Conservation (phyloP, 1,140 invertebrate species). For the Cotesia glomerata region DNA sequence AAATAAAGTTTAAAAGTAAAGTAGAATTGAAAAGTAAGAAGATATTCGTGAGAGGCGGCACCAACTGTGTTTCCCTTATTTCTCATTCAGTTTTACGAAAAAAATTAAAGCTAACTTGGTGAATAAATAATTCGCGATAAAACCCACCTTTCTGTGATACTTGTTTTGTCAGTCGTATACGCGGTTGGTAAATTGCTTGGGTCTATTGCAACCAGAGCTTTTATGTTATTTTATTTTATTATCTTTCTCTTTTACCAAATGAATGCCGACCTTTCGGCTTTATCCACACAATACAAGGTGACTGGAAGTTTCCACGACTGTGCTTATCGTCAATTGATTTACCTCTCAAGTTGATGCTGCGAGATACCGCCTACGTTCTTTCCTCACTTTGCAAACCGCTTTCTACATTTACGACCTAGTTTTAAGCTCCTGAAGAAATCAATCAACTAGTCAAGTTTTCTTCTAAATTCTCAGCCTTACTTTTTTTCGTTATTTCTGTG, state of each 20-base stretch:
- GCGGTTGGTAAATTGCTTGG: background rate
- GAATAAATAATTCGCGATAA: slow-evolving; percentile 38
- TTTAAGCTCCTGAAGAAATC: background rate
- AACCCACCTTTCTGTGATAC: slow-evolving; percentile 36
- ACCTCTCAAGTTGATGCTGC: slow-evolving; percentile 38
- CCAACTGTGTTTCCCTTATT: slow-evolving; percentile 12
- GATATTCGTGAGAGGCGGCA: background rate
- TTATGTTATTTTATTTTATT: slow-evolving; percentile 10
- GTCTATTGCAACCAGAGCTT: slow-evolving; percentile 15
- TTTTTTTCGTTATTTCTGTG: background rate
- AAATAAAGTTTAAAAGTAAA: background rate
- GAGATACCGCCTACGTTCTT: slow-evolving; percentile 17
- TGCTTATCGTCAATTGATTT: slow-evolving; percentile 41
- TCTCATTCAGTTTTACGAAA: background rate
- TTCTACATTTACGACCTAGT: slow-evolving; percentile 14
- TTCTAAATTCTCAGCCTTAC: background rate
- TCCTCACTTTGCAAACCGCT: slow-evolving; percentile 18
- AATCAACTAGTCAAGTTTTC: background rate
- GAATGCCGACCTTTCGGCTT: slow-evolving; percentile 9
- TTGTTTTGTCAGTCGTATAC: slow-evolving; percentile 29
- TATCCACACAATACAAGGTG: slow-evolving; percentile 10
- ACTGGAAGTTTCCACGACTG: slow-evolving; percentile 10
- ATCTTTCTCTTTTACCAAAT: slow-evolving; percentile 6
- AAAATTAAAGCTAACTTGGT: slow-evolving; percentile 29
- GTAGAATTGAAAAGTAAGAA: slow-evolving; percentile 7